These are phyloP conservation scores for Andrena fulva DNA, from an alignment of 2,888 invertebrate genomes.

Conservation along the genomic window DNA sequence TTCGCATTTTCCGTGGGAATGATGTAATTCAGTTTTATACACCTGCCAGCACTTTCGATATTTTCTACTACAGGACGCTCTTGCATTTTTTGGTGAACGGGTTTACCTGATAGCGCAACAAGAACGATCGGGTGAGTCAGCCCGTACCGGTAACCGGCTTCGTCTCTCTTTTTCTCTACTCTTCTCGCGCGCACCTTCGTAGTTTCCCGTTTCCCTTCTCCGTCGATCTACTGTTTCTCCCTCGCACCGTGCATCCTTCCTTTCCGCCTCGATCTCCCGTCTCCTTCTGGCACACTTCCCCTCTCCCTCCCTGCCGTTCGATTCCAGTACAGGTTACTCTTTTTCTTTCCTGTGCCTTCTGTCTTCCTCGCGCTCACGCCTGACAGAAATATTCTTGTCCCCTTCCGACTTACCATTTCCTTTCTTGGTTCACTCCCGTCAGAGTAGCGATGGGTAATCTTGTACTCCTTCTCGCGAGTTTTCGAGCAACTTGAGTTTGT, in stretches of 20 bases:
- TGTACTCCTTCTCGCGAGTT: background rate
- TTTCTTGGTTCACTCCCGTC: constrained; percentile 10
- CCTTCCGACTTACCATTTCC: background rate
- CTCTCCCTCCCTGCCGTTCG: constrained; percentile 22
- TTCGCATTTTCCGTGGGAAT: background rate
- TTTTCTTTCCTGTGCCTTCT: constrained; percentile 18
- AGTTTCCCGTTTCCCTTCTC: constrained; percentile 13
- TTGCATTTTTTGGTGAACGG: constrained; percentile 56
- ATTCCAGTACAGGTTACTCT: constrained; percentile 28
- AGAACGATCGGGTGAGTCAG: constrained; percentile 66
- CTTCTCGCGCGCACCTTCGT: constrained; percentile 23
- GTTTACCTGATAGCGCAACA: constrained; percentile 58
- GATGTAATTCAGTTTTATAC: constrained; percentile 23
- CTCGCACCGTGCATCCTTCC: constrained; percentile 24
- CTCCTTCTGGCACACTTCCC: constrained; percentile 15
- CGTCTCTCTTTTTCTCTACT: constrained; percentile 44
- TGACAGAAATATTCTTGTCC: background rate
- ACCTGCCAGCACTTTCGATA: constrained; percentile 36
- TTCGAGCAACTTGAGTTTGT: background rate
- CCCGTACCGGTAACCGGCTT: constrained; percentile 65
- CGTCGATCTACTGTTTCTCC: constrained; percentile 44
- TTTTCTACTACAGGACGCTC: constrained; percentile 31
- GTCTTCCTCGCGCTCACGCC: background rate
- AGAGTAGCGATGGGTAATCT: background rate
- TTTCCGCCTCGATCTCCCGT: constrained; percentile 19